Conservation (phyloP, 2,888 invertebrate genomes). For the Tetragonisca angustula region DNA sequence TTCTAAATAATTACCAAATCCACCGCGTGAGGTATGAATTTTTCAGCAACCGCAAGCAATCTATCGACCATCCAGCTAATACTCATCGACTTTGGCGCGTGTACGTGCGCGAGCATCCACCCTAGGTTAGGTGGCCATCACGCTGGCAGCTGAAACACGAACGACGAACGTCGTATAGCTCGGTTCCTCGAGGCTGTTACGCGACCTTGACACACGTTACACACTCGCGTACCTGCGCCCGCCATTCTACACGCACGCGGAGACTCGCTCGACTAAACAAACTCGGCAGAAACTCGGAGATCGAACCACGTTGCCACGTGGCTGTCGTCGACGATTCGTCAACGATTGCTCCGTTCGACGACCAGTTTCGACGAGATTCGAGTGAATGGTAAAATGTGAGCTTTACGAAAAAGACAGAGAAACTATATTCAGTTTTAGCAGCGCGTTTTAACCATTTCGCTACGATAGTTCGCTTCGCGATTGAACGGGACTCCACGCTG, state of each 20-base stretch:
- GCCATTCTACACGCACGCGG: neutral
- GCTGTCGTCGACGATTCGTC: neutral
- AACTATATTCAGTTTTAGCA: too few species aligned
- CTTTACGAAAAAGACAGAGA: too few species aligned
- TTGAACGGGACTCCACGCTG: too few species aligned
- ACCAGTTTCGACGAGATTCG: neutral
- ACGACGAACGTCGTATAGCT: neutral
- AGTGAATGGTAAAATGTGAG: neutral
- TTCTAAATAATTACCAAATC: too few species aligned
- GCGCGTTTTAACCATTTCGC: too few species aligned
- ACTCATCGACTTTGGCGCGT: too few species aligned
- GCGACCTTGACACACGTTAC: constrained; percentile 49
- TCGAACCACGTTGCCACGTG: constrained; percentile 23
- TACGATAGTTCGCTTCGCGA: too few species aligned
- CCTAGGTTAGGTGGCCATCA: neutral
- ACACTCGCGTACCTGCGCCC: neutral
- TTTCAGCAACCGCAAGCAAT: too few species aligned
- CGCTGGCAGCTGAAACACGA: constrained; percentile 24
- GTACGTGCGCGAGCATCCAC: too few species aligned
- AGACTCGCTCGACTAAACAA: constrained; percentile 9
- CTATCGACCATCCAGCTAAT: too few species aligned
- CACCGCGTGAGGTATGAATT: too few species aligned
- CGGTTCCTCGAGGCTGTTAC: constrained; percentile 8
- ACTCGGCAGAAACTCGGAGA: constrained; percentile 1
- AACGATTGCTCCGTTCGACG: constrained; percentile 1